Percentiles rank a stretch among this genome's conserved stretches.
Conservation (phyloP, 35 echinoderm and acorn worm species). For the Ptychodera flava region DNA sequence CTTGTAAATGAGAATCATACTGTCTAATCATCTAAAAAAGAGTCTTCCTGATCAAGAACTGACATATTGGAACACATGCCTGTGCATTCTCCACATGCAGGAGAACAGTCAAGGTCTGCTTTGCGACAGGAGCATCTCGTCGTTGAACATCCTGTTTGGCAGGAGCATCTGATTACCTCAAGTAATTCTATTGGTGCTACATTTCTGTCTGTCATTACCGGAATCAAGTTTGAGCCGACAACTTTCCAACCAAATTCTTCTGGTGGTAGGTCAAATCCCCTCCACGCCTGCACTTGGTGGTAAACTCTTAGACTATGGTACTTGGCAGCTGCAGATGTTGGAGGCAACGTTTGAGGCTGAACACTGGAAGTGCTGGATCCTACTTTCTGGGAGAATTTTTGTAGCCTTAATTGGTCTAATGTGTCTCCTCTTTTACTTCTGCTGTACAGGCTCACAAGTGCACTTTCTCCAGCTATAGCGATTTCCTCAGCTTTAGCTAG, state of each 20-base stretch:
- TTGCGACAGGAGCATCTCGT: conserved; percentile 33
- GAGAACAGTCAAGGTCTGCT: conserved; percentile 18
- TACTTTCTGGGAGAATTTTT: conserved; percentile 20
- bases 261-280: conserved; percentile 14
- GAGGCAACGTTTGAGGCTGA: conserved; percentile 2
- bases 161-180: conserved; percentile 13
- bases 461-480: conserved; percentile 2
- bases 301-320: conserved; percentile 16
- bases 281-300: conserved; percentile 21
- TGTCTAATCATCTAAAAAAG: no score
- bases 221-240: not conserved
- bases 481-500: not conserved
- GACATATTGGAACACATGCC: no score
- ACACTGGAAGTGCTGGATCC: not conserved
- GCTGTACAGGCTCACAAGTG: not conserved
- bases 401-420: conserved; percentile 8
- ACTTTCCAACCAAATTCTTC: conserved; percentile 25
- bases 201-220: conserved; percentile 19
- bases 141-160: conserved; percentile 16
- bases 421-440: not conserved
- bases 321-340: conserved; percentile 14
- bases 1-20: no score
- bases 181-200: conserved; percentile 12
- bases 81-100: conserved; percentile 14
- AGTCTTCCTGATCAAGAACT: no score